Conservation (phyloP, 2,113 vertebrate genomes). For the Catharus fuscescens region DNA sequence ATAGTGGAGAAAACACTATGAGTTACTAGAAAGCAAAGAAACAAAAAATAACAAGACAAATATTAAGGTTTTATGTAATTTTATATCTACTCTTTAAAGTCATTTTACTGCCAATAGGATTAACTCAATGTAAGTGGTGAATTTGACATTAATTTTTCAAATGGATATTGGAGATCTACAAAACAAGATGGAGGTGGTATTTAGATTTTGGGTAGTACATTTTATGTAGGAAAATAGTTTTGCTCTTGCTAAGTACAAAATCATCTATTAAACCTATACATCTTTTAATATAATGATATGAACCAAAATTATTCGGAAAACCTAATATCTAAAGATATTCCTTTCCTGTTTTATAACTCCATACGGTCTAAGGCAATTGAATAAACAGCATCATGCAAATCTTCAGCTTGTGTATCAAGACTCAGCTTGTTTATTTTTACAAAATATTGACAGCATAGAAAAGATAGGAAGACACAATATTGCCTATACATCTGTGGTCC, state of each 20-base stretch:
- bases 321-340: not conserved
- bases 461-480: not conserved
- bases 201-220: not conserved
- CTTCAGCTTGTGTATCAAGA: not conserved
- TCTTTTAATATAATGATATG: not conserved
- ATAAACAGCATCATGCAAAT: not conserved
- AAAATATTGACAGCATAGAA: not conserved
- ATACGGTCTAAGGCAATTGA: not conserved
- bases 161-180: not conserved
- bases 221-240: not conserved
- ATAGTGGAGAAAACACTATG: accelerated
- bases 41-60: not conserved
- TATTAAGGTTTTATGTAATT: not conserved
- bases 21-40: not conserved
- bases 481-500: not conserved
- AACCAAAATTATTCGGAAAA: not conserved
- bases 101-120: not conserved
- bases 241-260: not conserved
- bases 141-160: not conserved
- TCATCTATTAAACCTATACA: not conserved
- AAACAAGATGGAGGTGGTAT: not conserved
- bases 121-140: not conserved
- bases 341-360: not conserved
- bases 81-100: not conserved
- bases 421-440: not conserved